Evolutionary conservation across 2,113 vertebrate genomes (phyloP), one percentile per base, ranked within the genome.

Genomic region (Apeltes quadracus): DNA sequence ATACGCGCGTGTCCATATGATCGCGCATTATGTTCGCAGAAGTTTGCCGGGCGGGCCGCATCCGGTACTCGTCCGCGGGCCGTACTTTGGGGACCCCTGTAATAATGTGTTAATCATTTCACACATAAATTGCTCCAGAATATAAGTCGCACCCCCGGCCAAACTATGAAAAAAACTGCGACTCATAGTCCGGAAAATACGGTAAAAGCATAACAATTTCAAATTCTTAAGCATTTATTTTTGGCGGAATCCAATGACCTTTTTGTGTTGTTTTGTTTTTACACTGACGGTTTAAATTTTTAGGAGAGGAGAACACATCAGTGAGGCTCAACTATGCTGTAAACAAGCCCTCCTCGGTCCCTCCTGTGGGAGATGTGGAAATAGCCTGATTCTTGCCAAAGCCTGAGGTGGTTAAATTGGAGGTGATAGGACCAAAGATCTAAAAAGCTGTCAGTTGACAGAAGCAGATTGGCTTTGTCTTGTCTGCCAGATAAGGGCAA

Each of bases 161-260:
- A n/a, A n/a, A n/a, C n/a, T n/a, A n/a, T n/a, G n/a, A n/a, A n/a
- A n/a, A n/a, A n/a, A n/a, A n/a, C n/a, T n/a, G n/a, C n/a, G n/a
- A n/a, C n/a, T n/a, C n/a, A n/a, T n/a, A n/a, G n/a, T n/a, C n/a
- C n/a, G n/a, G n/a, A n/a, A n/a, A n/a, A n/a, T n/a, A n/a, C n/a
- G n/a, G n/a, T 66, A 44, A 75, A 80, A 66, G 51, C 56, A 57
- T 56, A 62, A 65, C 18, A 3, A 74, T 65, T 82, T 65, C 1
- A 69, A 80, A 71, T 71, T 83, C 69, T 76, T 50, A 32, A 10
- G 12, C n/a, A 44, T 50, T 79, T 73, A 62, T 81, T 74, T 86
- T 78, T 69, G 58, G 70, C 82, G 76, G 50, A 53, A 62, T 80
- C 85, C 55, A 76, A 39, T 79, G 16, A 72, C 81, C 81, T n/a